Evolutionary conservation across 2,797 vertebrate genomes (phyloP), one percentile per base, ranked within the genome.

Genomic region (Pangasius djambal): DNA sequence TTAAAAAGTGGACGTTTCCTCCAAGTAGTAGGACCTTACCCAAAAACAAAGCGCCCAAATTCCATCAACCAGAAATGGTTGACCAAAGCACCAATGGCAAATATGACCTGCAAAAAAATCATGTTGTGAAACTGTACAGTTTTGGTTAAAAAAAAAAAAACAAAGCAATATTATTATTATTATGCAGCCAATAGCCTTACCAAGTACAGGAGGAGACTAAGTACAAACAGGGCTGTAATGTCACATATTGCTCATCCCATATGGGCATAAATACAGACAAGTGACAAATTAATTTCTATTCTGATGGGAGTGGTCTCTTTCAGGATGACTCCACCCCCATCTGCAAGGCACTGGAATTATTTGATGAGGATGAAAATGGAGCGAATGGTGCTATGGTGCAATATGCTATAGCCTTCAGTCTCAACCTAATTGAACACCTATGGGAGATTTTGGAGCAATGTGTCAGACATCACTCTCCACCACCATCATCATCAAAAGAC

Each of bases 51-150:
- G 3, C 98, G 97, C 88, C 98, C 99, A 72, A 91, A 28, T 89
- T 99, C 96, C 98, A 99, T 99, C 91, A 99, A 92, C 98, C 98
- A 99, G 93, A 98, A 98, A 0, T 88, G 92, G 83, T 98, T 96
- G 0, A 95, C 70, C 25, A 98, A 91, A 0, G 97, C 99, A 91
- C 99, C 98, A 78, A 96, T 22, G 1, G 98, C 97, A 96, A 99
- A 98, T 88, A 99, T 90, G 0, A 98, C 95, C 99, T 99, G 91
- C 2, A 6, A 2, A 0, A 44, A 34, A 2, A 70, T 65, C 28
- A 40, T 20, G 8, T 69, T 18, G 50, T 18, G 25, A 16, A 78
- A 52, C 28, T 50, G 44, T 77, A 50, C 12, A 77, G 44, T 16
- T n/a, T 50, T 50, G 2, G 0, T 52, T 2, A 10, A 67, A 44